These are phyloP conservation scores for fruit fly (Drosophila melanogaster) DNA, from an alignment of 1,140 invertebrate genomes.

Conservation along the genomic window Release_6_plus_ISO1_MT NT_033779.5:15343001-15343500, in stretches of 20 bases:
- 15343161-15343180: constrained; percentile 51
- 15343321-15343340: neutral
- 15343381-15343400: constrained; percentile 77
- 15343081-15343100: neutral
- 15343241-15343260: constrained; percentile 46
- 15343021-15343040: too few relatives aligned
- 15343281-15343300: constrained; percentile 81
- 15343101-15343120: neutral
- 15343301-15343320: constrained; percentile 23
- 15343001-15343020: too few relatives aligned
- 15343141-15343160: constrained; percentile 65
- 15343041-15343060: too few relatives aligned
- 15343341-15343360: constrained; percentile 32
- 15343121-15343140: constrained; percentile 53
- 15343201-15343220: constrained; percentile 64
- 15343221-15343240: constrained; percentile 46
- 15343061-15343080: too few relatives aligned
- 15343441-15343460: constrained; percentile 50
- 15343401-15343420: constrained; percentile 57
- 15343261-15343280: constrained; percentile 71
- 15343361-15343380: constrained; percentile 71
- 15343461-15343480: constrained; percentile 54
- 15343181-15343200: constrained; percentile 70
- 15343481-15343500: constrained; percentile 40
- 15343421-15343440: constrained; percentile 61